These are phyloP conservation scores for Meloidogyne floridensis DNA, from an alignment of 1,140 invertebrate genomes.

Conservation along the genomic window DNA sequence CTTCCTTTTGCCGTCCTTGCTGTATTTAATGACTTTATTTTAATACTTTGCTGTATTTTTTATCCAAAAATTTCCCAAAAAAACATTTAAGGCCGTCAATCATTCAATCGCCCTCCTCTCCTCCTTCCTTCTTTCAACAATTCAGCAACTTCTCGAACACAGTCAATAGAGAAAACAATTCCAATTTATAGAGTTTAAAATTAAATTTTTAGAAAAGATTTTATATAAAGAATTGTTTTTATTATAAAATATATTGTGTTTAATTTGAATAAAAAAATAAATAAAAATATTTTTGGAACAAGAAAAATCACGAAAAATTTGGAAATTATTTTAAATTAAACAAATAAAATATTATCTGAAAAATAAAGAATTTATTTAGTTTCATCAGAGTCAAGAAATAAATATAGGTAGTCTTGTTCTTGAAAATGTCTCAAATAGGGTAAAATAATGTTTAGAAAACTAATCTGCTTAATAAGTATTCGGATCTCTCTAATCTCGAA, in stretches of 20 bases:
- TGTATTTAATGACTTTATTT: background rate
- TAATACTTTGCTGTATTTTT: background rate
- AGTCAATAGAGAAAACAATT: background rate
- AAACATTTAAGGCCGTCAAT: background rate
- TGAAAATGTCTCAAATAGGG: no score
- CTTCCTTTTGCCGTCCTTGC: background rate
- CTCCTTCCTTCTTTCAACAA: background rate
- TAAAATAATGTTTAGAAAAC: no score
- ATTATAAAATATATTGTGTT: background rate
- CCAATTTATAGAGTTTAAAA: slow-evolving; percentile 4
- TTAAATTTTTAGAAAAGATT: background rate
- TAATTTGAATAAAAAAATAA: background rate
- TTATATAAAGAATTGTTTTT: background rate
- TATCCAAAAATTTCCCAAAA: background rate
- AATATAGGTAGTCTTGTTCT: no score
- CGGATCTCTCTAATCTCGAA: no score
- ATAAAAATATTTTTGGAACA: background rate
- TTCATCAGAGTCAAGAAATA: no score
- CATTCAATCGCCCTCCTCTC: background rate
- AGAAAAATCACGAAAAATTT: no score
- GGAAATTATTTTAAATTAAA: no score
- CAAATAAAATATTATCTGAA: no score
- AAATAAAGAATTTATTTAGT: no score
- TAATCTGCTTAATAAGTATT: no score
- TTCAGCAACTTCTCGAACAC: background rate